phyloP scores from a whole-genome alignment of 2,888 invertebrate species.

The Lochmaea capreae region DNA sequence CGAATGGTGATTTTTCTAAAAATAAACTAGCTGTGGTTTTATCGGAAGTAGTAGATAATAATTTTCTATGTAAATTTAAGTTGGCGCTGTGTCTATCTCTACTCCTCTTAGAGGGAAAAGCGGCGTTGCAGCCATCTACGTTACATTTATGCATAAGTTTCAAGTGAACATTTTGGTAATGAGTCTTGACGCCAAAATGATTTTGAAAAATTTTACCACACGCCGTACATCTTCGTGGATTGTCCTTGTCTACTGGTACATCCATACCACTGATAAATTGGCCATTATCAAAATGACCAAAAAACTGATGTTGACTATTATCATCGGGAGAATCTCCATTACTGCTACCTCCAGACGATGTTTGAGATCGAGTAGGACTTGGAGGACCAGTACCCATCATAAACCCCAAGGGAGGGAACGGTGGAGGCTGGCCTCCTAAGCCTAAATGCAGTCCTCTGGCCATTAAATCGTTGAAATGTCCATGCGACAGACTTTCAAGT shows the following conservation, averaged over 20 bases:
- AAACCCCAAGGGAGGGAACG: conserved; percentile 66
- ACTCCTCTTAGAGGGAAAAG: conserved; percentile 92
- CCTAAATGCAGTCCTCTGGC: conserved; percentile 63
- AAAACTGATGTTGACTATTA: conserved; percentile 72
- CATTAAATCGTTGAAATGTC: conserved; percentile 74
- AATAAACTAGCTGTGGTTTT: conserved; percentile 65
- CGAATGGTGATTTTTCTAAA: conserved; percentile 67
- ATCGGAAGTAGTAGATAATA: conserved; percentile 79
- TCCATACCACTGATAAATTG: conserved; percentile 81
- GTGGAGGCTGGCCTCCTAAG: conserved; percentile 61
- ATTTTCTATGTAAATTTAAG: conserved; percentile 88
- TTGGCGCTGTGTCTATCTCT: conserved; percentile 94
- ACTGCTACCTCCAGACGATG: conserved; percentile 72
- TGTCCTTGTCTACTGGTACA: conserved; percentile 91
- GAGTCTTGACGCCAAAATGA: conserved; percentile 92
- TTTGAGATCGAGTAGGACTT: conserved; percentile 72
- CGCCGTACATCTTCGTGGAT: conserved; percentile 89
- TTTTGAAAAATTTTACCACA: conserved; percentile 95
- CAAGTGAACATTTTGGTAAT: conserved; percentile 95
- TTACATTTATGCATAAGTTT: conserved; percentile 96
- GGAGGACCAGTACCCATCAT: conserved; percentile 70
- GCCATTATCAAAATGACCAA: conserved; percentile 80
- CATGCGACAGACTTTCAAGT: conserved; percentile 83
- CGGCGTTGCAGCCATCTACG: conserved; percentile 94
- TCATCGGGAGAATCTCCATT: conserved; percentile 71